Evolutionary conservation across 2,888 invertebrate genomes (phyloP), one percentile per base, ranked within the genome.

Genomic region (Tryphoninae sp.): DNA sequence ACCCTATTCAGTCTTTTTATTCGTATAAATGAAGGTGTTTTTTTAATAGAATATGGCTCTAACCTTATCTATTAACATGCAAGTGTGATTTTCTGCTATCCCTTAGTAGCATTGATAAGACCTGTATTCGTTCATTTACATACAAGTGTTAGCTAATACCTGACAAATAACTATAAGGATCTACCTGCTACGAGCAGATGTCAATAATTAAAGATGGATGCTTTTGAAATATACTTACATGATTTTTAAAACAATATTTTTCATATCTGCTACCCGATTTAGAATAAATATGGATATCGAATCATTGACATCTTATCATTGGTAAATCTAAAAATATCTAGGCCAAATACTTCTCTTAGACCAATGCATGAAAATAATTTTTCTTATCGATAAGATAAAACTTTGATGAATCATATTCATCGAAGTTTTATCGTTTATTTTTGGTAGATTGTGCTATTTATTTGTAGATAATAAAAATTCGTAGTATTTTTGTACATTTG

Each of bases 101-200:
- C 9, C 11, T 19, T 55, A 0, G 6, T 7, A 13, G 9, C 2
- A 49, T n/a, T 4, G 4, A 64, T 16, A 51, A 26, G 23, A 2
- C 4, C 69, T 59, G 13, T 53, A 53, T 58, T 62, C 49, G 23
- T 59, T 78, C 74, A 84, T 84, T 84, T 77, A 64, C 82, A 79
- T 83, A 82, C 78, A 81, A 80, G 81, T 86, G 82, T 83, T 72
- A 79, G 55, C 61, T 62, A 64, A 79, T 72, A 69, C n/a, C 11
- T 3, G 3, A 6, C 1, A 9, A 62, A 33, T 13, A 53, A 53
- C 42, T 16, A 1, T 3, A 59, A n/a, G 40, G 23, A n/a, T 26
- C 6, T 49, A 11, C 11, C 4, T 23, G 59, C n/a, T 11, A 6
- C 7, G 16, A 40, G 6, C 16, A 26, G 13, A 19, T 19, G 58